Evolutionary conservation across 1,140 invertebrate species (phyloP), one percentile per base, ranked within the genome.

Genomic region (Saccostrea glomerata): DNA sequence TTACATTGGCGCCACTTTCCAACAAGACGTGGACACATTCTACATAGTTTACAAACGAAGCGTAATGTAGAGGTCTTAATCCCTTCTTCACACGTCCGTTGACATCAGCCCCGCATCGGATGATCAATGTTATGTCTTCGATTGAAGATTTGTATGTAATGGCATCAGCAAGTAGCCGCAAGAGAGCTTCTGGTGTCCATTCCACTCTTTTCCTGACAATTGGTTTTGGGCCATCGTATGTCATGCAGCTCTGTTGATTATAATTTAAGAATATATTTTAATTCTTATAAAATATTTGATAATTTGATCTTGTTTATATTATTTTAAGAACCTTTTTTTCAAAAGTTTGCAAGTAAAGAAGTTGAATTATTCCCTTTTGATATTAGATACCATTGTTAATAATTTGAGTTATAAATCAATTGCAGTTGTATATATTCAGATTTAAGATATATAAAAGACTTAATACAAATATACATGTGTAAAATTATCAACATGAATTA

Each of bases 21-120:
- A 95, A 83, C 30, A 95, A 92, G 56, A 94, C 66, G 70, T 87
- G 86, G 0, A 97, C 97, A 0, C 97, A 98, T 92, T 98, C 97
- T 56, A 96, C 95, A 94, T 98, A 97, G 17, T 96, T 95, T 92
- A 98, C 97, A 97, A 98, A 98, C 82, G 98, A 97, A 0, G 98
- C 98, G 94, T 98, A 99, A 94, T 98, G 98, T n/a, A 99, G 95
- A 0, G 98, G 98, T 82, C 97, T 96, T 47, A 98, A 95, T 11
- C 98, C 98, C 94, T 93, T 91, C 88, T 94, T 95, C 4, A 96
- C 96, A 15, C 95, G 92, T 56, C 94, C 94, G 88, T 96, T 96
- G 12, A 94, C 92, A 55, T 94, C 87, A 4, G 86, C 92, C 4
- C 94, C 94, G 85, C 92, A 92, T 82, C 86, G 87, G 11, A 94